Percentiles rank a stretch among this genome's conserved stretches.
Conservation (phyloP, 2,888 invertebrate species). For the Erebia palarica region DNA sequence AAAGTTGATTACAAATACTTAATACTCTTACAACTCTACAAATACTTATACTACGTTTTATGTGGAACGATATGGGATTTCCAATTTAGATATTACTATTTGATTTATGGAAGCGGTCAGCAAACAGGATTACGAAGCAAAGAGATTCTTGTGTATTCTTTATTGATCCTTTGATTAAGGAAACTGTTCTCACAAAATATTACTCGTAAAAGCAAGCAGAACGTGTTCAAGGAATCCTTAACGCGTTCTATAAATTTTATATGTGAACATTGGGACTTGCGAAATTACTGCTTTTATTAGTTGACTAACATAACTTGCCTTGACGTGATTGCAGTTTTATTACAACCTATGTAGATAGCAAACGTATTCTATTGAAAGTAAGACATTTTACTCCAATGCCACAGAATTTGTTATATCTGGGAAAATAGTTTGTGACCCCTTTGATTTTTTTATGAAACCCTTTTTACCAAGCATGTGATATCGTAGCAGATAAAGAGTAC, state of each 20-base stretch:
- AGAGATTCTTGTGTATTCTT: not conserved
- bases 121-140: not conserved
- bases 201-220: not conserved
- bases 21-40: too few species aligned
- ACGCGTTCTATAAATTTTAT: slow-evolving; percentile 7
- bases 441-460: too few species aligned
- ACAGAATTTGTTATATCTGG: too few species aligned
- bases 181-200: not conserved
- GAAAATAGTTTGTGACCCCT: too few species aligned
- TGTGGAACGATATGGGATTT: too few species aligned
- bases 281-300: slow-evolving; percentile 3
- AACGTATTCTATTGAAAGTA: too few species aligned
- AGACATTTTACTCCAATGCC: too few species aligned
- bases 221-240: slow-evolving; percentile 7
- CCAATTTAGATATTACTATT: not conserved
- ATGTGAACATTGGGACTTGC: slow-evolving; percentile 1
- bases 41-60: too few species aligned
- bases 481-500: too few species aligned
- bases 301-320: not conserved
- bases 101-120: too few species aligned
- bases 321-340: slow-evolving; percentile 3
- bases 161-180: slow-evolving; percentile 3
- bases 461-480: too few species aligned
- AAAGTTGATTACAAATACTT: too few species aligned
- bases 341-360: not conserved